phyloP scores from a whole-genome alignment of 2,797 vertebrate genomes.

The Hyperoplus lanceolatus region DNA sequence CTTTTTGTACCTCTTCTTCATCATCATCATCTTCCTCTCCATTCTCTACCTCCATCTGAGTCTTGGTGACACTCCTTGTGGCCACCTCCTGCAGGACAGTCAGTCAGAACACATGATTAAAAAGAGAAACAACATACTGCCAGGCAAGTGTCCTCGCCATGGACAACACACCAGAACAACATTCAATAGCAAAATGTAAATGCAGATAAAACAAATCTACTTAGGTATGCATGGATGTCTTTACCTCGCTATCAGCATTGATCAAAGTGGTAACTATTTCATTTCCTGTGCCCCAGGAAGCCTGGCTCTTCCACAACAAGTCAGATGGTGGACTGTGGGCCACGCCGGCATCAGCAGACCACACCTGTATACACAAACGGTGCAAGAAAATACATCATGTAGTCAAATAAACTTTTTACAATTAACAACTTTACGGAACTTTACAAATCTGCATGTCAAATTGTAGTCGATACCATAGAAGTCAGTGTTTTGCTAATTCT shows the following conservation, averaged over 20 bases:
- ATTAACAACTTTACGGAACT: background rate
- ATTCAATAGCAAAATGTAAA: too few relatives aligned
- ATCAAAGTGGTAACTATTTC: conserved; percentile 87
- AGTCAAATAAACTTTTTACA: background rate
- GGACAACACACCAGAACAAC: background rate
- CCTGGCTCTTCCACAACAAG: conserved; percentile 95
- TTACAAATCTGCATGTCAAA: background rate
- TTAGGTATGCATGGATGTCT: background rate
- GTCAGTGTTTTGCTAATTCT: background rate
- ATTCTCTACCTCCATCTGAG: conserved; percentile 86
- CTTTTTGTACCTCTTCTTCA: conserved; percentile 90
- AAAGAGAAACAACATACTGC: background rate
- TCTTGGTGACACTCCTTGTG: conserved; percentile 87
- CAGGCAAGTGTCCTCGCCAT: too few relatives aligned
- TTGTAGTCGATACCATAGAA: background rate
- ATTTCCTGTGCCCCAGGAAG: conserved; percentile 92
- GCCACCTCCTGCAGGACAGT: conserved; percentile 90
- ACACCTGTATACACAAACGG: conserved; percentile 85
- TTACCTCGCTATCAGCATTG: conserved; percentile 92
- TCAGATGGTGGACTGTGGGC: conserved; percentile 93
- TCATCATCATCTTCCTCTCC: conserved; percentile 94
- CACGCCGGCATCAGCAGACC: conserved; percentile 92
- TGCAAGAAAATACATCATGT: background rate
- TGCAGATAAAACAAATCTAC: background rate
- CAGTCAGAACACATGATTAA: background rate